Evolutionary conservation across 2,113 vertebrate genomes (phyloP), one percentile per base, ranked within the genome.

Genomic region (Sander vitreus): DNA sequence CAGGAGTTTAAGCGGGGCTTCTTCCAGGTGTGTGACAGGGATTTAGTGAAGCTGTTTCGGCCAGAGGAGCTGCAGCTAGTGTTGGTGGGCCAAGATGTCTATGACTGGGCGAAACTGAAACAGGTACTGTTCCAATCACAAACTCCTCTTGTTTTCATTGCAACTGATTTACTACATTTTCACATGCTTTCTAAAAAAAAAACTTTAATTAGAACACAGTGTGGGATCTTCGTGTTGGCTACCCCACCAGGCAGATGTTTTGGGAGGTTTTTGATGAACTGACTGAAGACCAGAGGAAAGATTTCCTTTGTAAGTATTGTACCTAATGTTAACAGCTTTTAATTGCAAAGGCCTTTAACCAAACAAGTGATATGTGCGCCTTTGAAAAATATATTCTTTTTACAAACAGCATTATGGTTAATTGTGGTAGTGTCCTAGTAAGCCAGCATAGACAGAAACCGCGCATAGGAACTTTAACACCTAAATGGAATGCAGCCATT

Each of bases 211-310:
- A 97, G 96, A 95, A 94, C 89, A 91, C 96, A 14, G 0, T 0
- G 3, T 60, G 33, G 2, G 9, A 0, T 4, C 96, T 90, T 33
- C 4, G 81, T 19, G 58, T 30, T n/a, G 53, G 6, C 0, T 94
- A 96, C 33, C 91, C 92, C 55, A 96, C 86, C 74, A 89, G 91
- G 2, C 3, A 83, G 48, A 95, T 90, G 81, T 97, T 97, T 88
- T 97, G 96, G 96, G 75, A 96, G 67, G 95, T 95, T 69, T 96
- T 97, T 88, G 95, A 96, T 10, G 93, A 95, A 55, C 84, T 97
- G 43, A 84, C 89, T 69, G 76, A 93, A 58, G 89, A 93, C 1
- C 83, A 96, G 70, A 97, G 93, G 90, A 97, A 92, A 89, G 83
- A 75, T 13, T 96, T 97, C 84, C 90, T 97, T 11, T 89, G 96